phyloP scores from a whole-genome alignment of 2,797 vertebrate species.

The Gobionotothen gibberifrons region DNA sequence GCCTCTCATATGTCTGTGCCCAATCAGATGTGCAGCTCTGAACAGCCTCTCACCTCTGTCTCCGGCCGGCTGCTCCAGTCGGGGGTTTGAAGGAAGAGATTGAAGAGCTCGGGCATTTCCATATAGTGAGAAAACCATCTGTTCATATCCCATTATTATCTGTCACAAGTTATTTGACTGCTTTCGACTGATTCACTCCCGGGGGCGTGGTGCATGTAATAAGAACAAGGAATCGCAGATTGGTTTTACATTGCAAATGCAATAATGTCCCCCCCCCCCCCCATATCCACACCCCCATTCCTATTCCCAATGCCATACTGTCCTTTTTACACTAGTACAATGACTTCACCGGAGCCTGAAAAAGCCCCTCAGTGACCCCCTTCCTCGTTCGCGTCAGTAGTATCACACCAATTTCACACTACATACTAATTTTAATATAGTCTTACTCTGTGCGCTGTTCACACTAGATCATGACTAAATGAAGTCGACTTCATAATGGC shows the following conservation, averaged over 20 bases:
- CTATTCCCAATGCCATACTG: constrained; percentile 28
- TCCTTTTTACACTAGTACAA: constrained; percentile 40
- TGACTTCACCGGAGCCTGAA: constrained; percentile 42
- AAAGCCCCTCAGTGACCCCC: constrained; percentile 17
- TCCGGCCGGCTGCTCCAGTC: constrained; percentile 30
- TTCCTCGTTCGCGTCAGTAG: constrained; percentile 10
- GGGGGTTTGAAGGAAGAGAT: constrained; percentile 38
- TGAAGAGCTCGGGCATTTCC: constrained; percentile 49
- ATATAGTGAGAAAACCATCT: constrained; percentile 66
- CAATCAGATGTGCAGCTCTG: constrained; percentile 52
- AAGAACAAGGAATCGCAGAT: constrained; percentile 74
- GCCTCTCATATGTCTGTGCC: constrained; percentile 46
- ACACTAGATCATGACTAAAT: constrained; percentile 19
- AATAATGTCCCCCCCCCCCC: constrained; percentile 67
- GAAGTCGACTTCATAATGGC: constrained; percentile 7
- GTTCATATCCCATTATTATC: constrained; percentile 78
- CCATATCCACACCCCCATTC: background rate
- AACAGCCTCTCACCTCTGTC: constrained; percentile 38
- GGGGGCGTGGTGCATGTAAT: constrained; percentile 72
- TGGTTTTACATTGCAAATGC: constrained; percentile 84
- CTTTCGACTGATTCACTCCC: constrained; percentile 72
- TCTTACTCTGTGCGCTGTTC: constrained; percentile 32
- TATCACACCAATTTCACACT: constrained; percentile 43
- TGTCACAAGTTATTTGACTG: constrained; percentile 79
- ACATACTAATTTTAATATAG: constrained; percentile 30